phyloP scores from a whole-genome alignment of 2,888 invertebrate genomes.

The Zygogramma bicolorata region DNA sequence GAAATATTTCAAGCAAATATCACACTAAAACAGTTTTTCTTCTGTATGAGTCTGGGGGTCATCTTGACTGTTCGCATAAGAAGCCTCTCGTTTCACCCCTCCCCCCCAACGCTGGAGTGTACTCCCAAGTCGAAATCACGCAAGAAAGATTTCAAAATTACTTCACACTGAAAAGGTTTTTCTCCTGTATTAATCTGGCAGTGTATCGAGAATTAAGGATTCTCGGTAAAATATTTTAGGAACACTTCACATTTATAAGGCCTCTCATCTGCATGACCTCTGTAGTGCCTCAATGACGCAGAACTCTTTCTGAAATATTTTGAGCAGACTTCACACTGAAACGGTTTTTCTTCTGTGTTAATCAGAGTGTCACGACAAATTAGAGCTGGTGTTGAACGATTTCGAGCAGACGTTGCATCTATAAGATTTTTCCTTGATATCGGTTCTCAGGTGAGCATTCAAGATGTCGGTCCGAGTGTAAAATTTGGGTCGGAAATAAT shows the following conservation, averaged over 20 bases:
- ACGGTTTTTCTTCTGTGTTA: not conserved
- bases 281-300: not conserved
- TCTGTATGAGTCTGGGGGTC: not conserved
- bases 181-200: not conserved
- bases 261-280: not conserved
- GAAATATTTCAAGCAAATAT: not conserved
- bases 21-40: not conserved
- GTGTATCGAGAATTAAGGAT: not conserved
- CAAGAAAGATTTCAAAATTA: not conserved
- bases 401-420: not conserved
- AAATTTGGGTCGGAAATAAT: no score
- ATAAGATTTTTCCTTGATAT: not conserved
- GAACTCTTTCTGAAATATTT: not conserved
- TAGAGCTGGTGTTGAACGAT: not conserved
- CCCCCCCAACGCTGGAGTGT: no score
- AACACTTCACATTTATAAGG: not conserved
- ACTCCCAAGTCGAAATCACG: not conserved
- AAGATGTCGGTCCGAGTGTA: no score
- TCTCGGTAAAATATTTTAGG: not conserved
- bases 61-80: no score
- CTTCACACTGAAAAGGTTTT: not conserved
- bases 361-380: not conserved
- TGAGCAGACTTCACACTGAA: not conserved
- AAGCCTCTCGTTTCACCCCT: not conserved
- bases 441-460: not conserved